A percentile compares a stretch with the other conserved stretches of the same genome.
These are phyloP conservation scores for Trachelipus rathkii DNA, from an alignment of 1,140 invertebrate species.

Conservation along the genomic window DNA sequence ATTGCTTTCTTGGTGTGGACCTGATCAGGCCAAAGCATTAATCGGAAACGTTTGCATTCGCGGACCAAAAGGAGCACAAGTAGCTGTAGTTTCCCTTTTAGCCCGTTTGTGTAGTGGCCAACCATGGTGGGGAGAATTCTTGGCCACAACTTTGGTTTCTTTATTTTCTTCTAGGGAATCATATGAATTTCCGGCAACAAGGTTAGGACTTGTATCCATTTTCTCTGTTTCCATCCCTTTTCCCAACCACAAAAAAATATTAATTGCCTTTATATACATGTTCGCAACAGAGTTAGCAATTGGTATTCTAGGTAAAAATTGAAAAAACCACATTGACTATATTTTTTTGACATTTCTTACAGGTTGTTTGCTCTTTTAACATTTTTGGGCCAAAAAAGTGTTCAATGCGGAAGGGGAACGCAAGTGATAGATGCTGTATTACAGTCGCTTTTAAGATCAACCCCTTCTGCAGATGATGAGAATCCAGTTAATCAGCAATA, in stretches of 20 bases:
- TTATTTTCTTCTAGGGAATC: constrained; percentile 74
- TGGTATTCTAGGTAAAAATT: no score
- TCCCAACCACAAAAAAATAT: background rate
- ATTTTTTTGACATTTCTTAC: constrained; percentile 48
- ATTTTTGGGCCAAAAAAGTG: constrained; percentile 76
- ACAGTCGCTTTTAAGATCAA: constrained; percentile 52
- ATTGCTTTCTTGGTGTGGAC: constrained; percentile 55
- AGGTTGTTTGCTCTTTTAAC: constrained; percentile 82
- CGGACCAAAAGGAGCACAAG: constrained; percentile 61
- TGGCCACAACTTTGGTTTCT: constrained; percentile 71
- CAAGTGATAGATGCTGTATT: constrained; percentile 51
- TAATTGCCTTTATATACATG: background rate
- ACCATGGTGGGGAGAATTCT: constrained; percentile 82
- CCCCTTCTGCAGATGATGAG: constrained; percentile 47
- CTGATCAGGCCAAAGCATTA: constrained; percentile 55
- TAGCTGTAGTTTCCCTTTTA: constrained; percentile 68
- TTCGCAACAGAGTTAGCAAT: no score
- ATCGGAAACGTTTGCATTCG: constrained; percentile 66
- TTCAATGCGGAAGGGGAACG: constrained; percentile 50
- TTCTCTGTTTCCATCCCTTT: background rate
- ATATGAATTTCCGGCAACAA: constrained; percentile 76
- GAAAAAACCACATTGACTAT: background rate
- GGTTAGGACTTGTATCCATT: constrained; percentile 54
- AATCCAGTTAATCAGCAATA: background rate
- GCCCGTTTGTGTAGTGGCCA: constrained; percentile 72